Base-by-base conservation (phyloP, 2,797 vertebrate species). In the Otus scops region DNA sequence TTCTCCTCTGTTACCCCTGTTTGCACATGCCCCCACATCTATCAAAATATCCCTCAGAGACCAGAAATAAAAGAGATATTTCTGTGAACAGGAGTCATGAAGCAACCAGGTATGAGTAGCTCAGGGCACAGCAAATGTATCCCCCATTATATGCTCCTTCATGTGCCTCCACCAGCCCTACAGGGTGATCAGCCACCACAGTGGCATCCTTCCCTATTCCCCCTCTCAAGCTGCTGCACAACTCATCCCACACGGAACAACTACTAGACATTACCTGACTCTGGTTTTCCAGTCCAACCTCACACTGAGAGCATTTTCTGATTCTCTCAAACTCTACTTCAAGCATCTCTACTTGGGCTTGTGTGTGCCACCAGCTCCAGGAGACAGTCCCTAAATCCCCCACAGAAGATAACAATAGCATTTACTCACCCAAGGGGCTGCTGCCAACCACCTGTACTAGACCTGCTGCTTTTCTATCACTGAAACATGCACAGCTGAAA, bases 321-420 rank as follows among this genome's bases (percentile, higher is more conserved):
- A 45, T 32, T 67, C 17, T n/a, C 27, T 45, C 38, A 71, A 53
- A 26, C 6, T 74, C 28, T 34, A 34, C 34, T 43, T 80, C 16
- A 6, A 19, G 13, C 32, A 69, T 13, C 5, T 75, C 23, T 36
- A 1, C 19, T 15, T 30, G 32, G 23, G 50, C 14, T 65, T 48
- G 5, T 30, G 11, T 28, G 7, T 4, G 24, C 13, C 73, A 56
- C 11, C 26, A 34, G 13, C 41, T 60, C 18, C 32, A 68, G 50
- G 27, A 67, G 4, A 20, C 0, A 9, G 12, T 34, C 21, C n/a
- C 68, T 6, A 8, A 11, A 67, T 15, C 27, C 47, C 39, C 56
- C 75, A 38, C 9, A 36, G 50, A 54, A 28, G 6, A 16, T 24
- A 3, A 9, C 30, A 65, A 5, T 20, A 7, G 1, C 6, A 0